These are phyloP conservation scores for Hirtodrosophila duncani DNA, from an alignment of 2,888 invertebrate genomes.

Conservation along the genomic window DNA sequence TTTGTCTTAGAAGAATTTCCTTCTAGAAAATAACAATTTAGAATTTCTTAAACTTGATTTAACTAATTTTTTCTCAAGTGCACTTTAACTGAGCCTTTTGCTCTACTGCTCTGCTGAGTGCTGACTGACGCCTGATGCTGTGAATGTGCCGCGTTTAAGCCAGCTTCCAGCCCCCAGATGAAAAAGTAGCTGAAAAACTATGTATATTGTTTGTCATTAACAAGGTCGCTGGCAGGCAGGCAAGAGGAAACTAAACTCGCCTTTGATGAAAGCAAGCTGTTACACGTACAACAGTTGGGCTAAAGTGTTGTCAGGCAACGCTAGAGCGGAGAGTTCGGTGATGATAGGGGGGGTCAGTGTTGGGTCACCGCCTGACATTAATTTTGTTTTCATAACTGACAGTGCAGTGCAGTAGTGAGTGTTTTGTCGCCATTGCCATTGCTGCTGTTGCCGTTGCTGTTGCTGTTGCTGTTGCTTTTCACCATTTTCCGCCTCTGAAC, in stretches of 20 bases:
- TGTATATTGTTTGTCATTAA: conserved; percentile 70
- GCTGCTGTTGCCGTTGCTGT: too few species aligned
- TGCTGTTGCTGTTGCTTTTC: too few species aligned
- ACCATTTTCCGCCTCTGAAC: too few species aligned
- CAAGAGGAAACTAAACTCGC: conserved; percentile 47
- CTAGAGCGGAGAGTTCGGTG: too few species aligned
- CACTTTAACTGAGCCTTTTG: background rate
- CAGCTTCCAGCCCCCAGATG: conserved; percentile 49
- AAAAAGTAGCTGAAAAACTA: conserved; percentile 49
- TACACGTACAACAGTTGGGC: conserved; percentile 19
- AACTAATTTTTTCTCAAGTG: too few species aligned
- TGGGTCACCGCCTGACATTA: conserved; percentile 55
- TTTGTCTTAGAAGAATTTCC: too few species aligned
- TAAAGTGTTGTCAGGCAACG: conserved; percentile 5
- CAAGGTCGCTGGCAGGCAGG: conserved; percentile 46
- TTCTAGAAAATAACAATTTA: too few species aligned
- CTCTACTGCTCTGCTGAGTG: background rate
- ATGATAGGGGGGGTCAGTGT: background rate
- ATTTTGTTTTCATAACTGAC: conserved; percentile 64
- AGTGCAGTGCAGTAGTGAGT: conserved; percentile 20
- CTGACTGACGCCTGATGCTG: conserved; percentile 42
- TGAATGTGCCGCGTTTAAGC: conserved; percentile 46
- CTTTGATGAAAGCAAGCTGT: conserved; percentile 59
- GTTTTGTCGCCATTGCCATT: too few species aligned
- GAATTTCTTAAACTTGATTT: too few species aligned